Evolutionary conservation across 2,113 vertebrate species (phyloP).

Genomic region (Rhipidura dahli): DNA sequence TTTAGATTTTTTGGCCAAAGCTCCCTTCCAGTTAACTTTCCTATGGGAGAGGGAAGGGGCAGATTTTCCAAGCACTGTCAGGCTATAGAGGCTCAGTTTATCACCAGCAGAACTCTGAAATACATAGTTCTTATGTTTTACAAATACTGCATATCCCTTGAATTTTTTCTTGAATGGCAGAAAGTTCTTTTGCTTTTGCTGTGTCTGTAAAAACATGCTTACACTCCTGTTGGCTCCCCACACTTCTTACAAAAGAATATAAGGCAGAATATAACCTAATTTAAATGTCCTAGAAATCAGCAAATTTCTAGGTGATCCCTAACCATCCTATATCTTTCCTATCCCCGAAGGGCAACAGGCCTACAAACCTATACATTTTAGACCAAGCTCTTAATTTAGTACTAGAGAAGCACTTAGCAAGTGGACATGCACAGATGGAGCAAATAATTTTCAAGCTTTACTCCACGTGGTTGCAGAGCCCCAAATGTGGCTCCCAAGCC

Average conservation of each 20-base stretch:
- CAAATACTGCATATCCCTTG: neutral
- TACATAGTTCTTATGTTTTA: rapidly evolving
- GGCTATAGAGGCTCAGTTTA: neutral
- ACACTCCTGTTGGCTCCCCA: neutral
- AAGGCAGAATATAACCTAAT: neutral
- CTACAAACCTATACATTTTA: neutral
- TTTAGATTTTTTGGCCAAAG: neutral
- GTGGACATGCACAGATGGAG: neutral
- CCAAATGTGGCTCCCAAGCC: neutral
- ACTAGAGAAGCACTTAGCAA: neutral
- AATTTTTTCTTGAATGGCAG: neutral
- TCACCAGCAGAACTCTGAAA: neutral
- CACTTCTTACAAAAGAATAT: neutral
- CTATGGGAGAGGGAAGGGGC: neutral
- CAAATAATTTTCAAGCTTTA: neutral
- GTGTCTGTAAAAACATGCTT: neutral
- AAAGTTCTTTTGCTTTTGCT: neutral
- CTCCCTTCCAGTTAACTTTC: neutral
- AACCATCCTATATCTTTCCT: neutral
- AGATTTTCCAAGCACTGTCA: neutral
- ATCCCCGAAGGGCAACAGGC: neutral
- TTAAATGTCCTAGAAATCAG: neutral
- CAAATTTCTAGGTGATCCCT: neutral
- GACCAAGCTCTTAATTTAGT: neutral
- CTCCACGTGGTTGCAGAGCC: neutral